Evolutionary conservation across 2,888 invertebrate genomes (phyloP).

Genomic region (Hesperia comma): DNA sequence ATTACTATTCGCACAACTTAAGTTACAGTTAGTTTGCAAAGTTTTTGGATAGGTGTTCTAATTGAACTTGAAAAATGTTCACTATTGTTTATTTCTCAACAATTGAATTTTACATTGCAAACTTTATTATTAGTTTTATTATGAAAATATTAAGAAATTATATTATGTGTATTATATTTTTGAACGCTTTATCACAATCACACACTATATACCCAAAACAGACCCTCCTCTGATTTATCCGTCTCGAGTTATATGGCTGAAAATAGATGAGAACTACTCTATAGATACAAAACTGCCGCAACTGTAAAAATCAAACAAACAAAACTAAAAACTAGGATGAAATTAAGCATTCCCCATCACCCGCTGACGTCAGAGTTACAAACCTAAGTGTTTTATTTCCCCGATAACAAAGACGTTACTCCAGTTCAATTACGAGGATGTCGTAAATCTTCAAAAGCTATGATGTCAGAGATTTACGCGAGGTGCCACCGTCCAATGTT

Average conservation of each 20-base stretch:
- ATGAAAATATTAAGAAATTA: too few species aligned
- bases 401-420: slow-evolving; percentile 42
- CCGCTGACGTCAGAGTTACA: not conserved
- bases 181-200: too few species aligned
- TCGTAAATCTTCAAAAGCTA: slow-evolving; percentile 41
- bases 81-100: not conserved
- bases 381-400: slow-evolving; percentile 37
- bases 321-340: not conserved
- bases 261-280: too few species aligned
- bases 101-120: too few species aligned
- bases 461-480: slow-evolving; percentile 37
- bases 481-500: slow-evolving; percentile 37
- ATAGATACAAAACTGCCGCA: not conserved
- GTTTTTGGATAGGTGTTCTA: not conserved
- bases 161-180: too few species aligned
- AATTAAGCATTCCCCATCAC: not conserved
- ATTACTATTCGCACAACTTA: not conserved
- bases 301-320: not conserved
- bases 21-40: not conserved
- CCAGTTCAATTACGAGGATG: slow-evolving; percentile 40
- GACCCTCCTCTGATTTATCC: too few species aligned
- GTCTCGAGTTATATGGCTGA: too few species aligned
- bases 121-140: too few species aligned
- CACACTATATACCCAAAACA: too few species aligned
- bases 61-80: not conserved